Evolutionary conservation across 1,140 invertebrate species (phyloP), one percentile per base, ranked within the genome.

Genomic region (Acarapis woodi): DNA sequence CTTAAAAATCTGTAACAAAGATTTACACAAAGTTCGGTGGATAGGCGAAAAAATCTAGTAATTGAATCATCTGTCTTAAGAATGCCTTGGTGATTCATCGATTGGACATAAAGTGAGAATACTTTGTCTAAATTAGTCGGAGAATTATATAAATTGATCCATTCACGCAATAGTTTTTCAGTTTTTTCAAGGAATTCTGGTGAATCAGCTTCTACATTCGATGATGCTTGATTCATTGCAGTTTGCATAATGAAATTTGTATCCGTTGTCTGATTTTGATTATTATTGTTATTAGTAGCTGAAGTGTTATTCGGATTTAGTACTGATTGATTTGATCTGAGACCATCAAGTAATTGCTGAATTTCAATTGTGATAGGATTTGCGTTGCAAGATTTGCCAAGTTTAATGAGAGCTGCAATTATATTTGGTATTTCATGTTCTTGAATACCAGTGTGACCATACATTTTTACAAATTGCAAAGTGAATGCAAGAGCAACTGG

Each of bases 21-120:
- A 49, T 96, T 85, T 0, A 93, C 77, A 54, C 88, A 94, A 63
- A 94, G 74, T 52, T 94, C 83, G 0, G 83, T 88, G 34, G 80
- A 87, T 15, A 93, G 67, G 20, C 88, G 69, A 62, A 99, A 96
- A 59, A 99, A 97, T 41, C 87, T 57, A 0, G 83, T 87, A 36
- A 97, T 90, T 40, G 88, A 63, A 52, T 99, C 88, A 49, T 99
- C 93, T 0, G 82, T 88, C 53, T 94, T 93, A 10, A 96, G 57
- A 32, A 97, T 85, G 3, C 88, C 88, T 46, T 42, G 34, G 3
- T 29, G 5, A 25, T 38, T 46, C 38, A 47, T 47, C 56, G 68
- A 61, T 48, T 85, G 76, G 1, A 94, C 80, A 57, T 94, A 90
- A 34, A 76, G 58, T 24, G 74, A 70, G 51, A 96, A 93, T n/a